These are phyloP conservation scores for Heliothis peltigera DNA, from an alignment of 2,888 invertebrate species.

Conservation along the genomic window DNA sequence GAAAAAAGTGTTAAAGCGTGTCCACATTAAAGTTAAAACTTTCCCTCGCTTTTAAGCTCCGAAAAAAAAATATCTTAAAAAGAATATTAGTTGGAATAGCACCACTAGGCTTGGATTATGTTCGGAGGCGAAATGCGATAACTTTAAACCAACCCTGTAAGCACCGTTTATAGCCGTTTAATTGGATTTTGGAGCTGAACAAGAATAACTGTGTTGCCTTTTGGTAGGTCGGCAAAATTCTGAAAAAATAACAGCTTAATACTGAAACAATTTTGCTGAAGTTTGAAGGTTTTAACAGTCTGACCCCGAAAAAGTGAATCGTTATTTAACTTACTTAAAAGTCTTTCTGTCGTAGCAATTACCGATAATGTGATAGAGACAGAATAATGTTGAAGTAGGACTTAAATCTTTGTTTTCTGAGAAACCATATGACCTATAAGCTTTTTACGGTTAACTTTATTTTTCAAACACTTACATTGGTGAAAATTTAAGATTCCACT, in stretches of 20 bases:
- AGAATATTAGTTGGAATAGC: conserved; percentile 3
- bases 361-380: too few species aligned
- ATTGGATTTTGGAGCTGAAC: conserved; percentile 3
- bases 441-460: too few species aligned
- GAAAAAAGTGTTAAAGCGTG: conserved; percentile 1
- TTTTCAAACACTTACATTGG: too few species aligned
- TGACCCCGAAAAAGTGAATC: too few species aligned
- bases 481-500: too few species aligned
- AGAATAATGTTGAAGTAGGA: too few species aligned
- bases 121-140: conserved; percentile 21
- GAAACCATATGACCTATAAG: too few species aligned
- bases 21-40: conserved; percentile 9
- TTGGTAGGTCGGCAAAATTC: background rate
- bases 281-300: background rate
- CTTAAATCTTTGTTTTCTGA: too few species aligned
- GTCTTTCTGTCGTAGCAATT: too few species aligned
- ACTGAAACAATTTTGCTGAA: background rate
- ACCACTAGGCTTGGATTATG: conserved; percentile 16
- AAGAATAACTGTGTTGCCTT: conserved; percentile 5
- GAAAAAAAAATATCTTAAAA: conserved; percentile 2
- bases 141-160: conserved; percentile 7
- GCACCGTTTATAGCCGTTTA: background rate
- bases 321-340: too few species aligned
- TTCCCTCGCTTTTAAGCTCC: conserved; percentile 12
- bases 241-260: background rate